Base-by-base conservation (phyloP, 2,888 invertebrate species). In the Eurytoma adleriae region DNA sequence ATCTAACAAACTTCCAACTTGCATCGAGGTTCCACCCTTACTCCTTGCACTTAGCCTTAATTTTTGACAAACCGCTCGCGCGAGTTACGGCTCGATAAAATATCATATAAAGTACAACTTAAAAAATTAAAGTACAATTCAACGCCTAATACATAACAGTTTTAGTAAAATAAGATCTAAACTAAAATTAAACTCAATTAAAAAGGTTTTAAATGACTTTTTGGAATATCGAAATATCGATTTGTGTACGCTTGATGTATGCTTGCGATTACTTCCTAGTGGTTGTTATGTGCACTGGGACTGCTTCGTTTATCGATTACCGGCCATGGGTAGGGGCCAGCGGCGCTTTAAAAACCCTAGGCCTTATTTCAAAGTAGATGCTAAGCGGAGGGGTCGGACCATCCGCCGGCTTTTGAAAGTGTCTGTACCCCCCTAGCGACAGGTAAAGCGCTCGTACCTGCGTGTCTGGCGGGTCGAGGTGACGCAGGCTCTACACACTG, bases 1-100 rank as follows among this genome's bases (percentile, higher is more conserved):
- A 88, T 89, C 88, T 86, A 88, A 87, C 87, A 86, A 90, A 90
- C 86, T 90, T 88, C 84, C 67, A 57, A 80, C 61, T 78, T 80
- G 61, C 62, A 71, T 76, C 75, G 66, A 78, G 73, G 69, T 75
- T 69, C 40, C 59, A 18, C 59, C 48, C 30, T 20, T 24, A 12
- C 69, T 59, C 27, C 52, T 59, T 10, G 40, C 52, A 30, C 14
- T 59, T 56, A 57, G 13, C 54, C 68, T 75, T 72, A 56, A 71
- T 81, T 81, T 69, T 75, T 64, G 67, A 77, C 54, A 24, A 68
- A 71, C 48, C 14, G 48, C 2, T n/a, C 12, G 24, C 16, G 16
- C 4, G 30, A 62, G 57, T 13, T 64, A 27, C 13, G 16, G 5
- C n/a, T 56, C 7, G 64, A 27, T 70, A 54, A 68, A 68, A 40